Conservation (phyloP, 2,113 vertebrate genomes). For the Illadopsis cleaveri region DNA sequence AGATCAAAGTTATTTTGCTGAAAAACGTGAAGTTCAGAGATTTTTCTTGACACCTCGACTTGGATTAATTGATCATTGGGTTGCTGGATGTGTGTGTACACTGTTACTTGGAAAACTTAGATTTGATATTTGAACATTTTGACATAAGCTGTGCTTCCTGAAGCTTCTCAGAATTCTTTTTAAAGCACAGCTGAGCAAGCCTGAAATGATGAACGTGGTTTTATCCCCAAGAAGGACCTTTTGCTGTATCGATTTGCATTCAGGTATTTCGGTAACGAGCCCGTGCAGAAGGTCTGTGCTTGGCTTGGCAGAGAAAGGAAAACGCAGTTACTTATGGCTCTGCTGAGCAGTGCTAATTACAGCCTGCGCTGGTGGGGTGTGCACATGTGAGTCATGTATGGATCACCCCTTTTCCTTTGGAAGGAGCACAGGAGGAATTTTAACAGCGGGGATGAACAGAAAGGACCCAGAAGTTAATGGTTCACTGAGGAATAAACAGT, state of each 20-base stretch:
- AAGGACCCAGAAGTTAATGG: conserved; percentile 46
- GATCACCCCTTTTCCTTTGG: conserved; percentile 15
- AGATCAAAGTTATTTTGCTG: neutral
- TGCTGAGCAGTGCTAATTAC: conserved; percentile 10
- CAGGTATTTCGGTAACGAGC: neutral
- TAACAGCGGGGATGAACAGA: conserved; percentile 43
- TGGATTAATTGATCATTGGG: neutral
- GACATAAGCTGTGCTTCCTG: neutral
- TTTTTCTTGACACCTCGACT: neutral
- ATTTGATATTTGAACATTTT: neutral
- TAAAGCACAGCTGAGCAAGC: neutral
- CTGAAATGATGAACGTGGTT: neutral
- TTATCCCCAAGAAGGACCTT: neutral
- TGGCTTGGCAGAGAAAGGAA: neutral
- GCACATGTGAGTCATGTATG: neutral
- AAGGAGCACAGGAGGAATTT: conserved; percentile 32
- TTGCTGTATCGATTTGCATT: neutral
- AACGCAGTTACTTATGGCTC: neutral
- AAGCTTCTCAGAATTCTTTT: neutral
- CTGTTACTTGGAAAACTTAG: neutral
- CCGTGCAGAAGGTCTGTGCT: neutral
- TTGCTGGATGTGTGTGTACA: neutral
- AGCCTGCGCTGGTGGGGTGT: neutral
- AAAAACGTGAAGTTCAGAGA: neutral
- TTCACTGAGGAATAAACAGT: conserved; percentile 61